Evolutionary conservation across 2,113 vertebrate genomes (phyloP).

Genomic region (Coptodon rendalli): DNA sequence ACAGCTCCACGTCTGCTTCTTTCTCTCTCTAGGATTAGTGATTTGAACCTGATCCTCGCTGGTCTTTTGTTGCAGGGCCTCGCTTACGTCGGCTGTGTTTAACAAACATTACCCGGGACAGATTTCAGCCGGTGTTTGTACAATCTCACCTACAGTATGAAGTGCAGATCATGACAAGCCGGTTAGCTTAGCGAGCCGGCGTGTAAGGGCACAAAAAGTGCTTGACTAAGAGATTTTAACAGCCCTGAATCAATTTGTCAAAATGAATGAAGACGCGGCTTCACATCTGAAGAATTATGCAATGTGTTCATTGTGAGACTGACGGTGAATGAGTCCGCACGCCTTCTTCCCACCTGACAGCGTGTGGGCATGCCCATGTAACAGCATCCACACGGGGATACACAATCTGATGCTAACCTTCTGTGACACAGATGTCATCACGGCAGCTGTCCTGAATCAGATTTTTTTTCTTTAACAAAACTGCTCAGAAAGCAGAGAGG

Average conservation of each 20-base stretch:
- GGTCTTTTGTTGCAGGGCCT: slow-evolving; percentile 55
- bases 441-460: neutral
- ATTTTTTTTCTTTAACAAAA: neutral
- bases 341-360: slow-evolving; percentile 58
- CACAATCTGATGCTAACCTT: slow-evolving; percentile 28
- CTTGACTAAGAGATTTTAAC: neutral
- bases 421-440: slow-evolving; percentile 21
- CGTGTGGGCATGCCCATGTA: slow-evolving; percentile 31
- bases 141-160: slow-evolving; percentile 4
- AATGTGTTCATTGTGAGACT: slow-evolving; percentile 34
- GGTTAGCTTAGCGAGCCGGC: neutral
- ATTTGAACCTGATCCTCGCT: slow-evolving; percentile 60
- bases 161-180: neutral
- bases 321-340: slow-evolving; percentile 49
- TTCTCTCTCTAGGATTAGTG: slow-evolving; percentile 49
- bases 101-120: slow-evolving; percentile 56
- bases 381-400: slow-evolving; percentile 10
- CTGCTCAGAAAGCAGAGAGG: neutral
- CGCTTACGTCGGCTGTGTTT: slow-evolving; percentile 51
- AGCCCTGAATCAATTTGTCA: neutral
- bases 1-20: slow-evolving; percentile 6
- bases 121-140: slow-evolving; percentile 51
- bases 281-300: slow-evolving; percentile 12
- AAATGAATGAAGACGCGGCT: slow-evolving; percentile 7
- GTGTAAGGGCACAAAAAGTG: neutral